phyloP scores from a whole-genome alignment of 2,888 invertebrate genomes.

The Dryobotodes eremita region DNA sequence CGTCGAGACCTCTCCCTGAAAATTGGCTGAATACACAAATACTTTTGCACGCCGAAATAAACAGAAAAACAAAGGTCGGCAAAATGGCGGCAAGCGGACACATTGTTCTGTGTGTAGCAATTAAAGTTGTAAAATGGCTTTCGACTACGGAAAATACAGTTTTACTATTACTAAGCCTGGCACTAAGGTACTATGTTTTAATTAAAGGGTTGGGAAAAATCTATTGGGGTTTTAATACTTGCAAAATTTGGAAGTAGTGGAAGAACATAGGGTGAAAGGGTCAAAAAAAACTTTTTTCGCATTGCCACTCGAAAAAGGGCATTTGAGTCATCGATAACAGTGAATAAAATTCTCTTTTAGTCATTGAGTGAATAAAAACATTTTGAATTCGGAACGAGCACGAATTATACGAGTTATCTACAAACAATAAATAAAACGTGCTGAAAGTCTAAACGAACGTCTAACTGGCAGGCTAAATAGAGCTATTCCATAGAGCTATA shows the following conservation, averaged over 20 bases:
- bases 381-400: too few species aligned
- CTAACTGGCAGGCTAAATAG: too few species aligned
- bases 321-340: too few species aligned
- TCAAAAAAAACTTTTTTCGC: background rate
- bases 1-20: constrained; percentile 56
- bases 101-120: constrained; percentile 53
- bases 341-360: too few species aligned
- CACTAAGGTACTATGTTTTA: constrained; percentile 17
- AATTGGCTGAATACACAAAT: constrained; percentile 68
- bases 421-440: too few species aligned
- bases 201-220: constrained; percentile 11
- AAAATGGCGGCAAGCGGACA: constrained; percentile 57
- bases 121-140: constrained; percentile 60
- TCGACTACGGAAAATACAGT: constrained; percentile 32
- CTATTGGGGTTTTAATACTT: background rate
- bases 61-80: constrained; percentile 60
- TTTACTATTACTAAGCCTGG: constrained; percentile 23
- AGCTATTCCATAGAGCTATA: too few species aligned
- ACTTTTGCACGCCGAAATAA: constrained; percentile 62
- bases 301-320: too few species aligned
- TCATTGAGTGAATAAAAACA: too few species aligned
- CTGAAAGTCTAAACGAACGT: too few species aligned
- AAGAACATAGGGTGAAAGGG: background rate
- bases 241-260: background rate
- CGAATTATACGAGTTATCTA: too few species aligned